Conservation (phyloP, 2,797 vertebrate genomes). For the Hydrocynus forskahlii region DNA sequence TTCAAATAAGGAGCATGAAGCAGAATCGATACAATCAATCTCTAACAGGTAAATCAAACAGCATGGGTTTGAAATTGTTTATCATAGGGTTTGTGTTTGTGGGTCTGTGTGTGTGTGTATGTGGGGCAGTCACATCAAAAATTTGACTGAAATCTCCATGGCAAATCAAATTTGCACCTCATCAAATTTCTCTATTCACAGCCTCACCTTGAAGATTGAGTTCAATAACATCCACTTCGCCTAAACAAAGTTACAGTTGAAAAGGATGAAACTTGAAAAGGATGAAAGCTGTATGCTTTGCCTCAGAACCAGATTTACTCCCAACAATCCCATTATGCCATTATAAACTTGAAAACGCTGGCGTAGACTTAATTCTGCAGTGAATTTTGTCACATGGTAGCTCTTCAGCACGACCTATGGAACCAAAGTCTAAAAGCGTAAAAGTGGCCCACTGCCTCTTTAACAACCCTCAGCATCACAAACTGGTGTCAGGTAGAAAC, state of each 20-base stretch:
- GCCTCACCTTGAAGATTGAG: conserved; percentile 2
- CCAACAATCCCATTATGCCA: not conserved
- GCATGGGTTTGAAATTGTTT: not conserved
- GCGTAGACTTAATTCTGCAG: not conserved
- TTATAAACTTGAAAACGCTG: conserved; percentile 10
- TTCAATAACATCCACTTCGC: conserved; percentile 10
- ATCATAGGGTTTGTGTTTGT: not conserved
- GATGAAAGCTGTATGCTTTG: no score
- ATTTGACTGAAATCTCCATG: not conserved
- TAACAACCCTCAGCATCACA: not conserved
- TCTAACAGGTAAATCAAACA: not conserved
- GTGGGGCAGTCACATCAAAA: not conserved
- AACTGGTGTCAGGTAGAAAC: not conserved
- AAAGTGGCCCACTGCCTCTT: not conserved
- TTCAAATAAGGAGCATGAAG: conserved; percentile 1
- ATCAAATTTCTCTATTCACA: not conserved
- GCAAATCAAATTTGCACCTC: conserved; percentile 10
- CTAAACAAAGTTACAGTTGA: not conserved
- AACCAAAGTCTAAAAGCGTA: not conserved
- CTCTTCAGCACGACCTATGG: not conserved
- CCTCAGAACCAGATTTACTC: not conserved
- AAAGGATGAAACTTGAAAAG: not conserved
- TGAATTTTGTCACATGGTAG: not conserved
- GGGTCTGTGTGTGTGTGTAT: no score
- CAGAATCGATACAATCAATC: not conserved